Conservation (phyloP, 2,888 invertebrate species). For the Amblyteles armatorius region DNA sequence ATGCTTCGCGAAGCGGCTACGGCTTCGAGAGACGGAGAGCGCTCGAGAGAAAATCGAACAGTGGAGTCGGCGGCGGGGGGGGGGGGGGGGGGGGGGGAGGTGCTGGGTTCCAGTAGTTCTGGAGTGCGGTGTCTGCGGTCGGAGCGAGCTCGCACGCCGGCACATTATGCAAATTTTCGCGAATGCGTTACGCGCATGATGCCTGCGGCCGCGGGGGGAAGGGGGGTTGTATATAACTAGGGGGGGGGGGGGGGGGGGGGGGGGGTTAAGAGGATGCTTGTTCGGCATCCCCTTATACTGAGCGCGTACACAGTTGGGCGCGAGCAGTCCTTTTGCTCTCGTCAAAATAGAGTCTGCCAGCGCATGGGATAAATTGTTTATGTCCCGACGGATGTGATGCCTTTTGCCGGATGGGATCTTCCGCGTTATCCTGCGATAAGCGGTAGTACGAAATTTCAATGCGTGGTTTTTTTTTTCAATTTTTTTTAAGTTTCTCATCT, state of each 20-base stretch:
- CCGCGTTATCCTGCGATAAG: no score
- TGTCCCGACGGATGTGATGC: background rate
- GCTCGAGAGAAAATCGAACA: conserved; percentile 40
- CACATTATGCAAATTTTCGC: conserved; percentile 58
- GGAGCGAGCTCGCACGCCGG: conserved; percentile 43
- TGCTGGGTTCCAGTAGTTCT: conserved; percentile 63
- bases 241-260: background rate
- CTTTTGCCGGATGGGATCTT: background rate
- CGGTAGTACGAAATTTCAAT: no score
- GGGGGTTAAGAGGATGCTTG: conserved; percentile 38
- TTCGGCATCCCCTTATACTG: conserved; percentile 44
- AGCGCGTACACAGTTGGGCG: conserved; percentile 31
- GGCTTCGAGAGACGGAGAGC: conserved; percentile 16
- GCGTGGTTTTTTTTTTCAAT: no score
- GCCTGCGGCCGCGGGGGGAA: background rate
- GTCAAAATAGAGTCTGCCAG: background rate
- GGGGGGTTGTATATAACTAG: conserved; percentile 44
- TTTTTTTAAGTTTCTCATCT: no score
- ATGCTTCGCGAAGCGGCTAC: conserved; percentile 2
- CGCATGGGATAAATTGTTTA: background rate
- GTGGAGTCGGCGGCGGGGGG: conserved; percentile 40
- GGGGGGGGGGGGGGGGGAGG: conserved; percentile 68
- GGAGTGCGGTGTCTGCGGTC: conserved; percentile 64
- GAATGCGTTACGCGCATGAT: conserved; percentile 9
- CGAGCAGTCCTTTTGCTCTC: conserved; percentile 27